phyloP scores from a whole-genome alignment of 2,888 invertebrate species.

The Drepanosiphum platanoidis region DNA sequence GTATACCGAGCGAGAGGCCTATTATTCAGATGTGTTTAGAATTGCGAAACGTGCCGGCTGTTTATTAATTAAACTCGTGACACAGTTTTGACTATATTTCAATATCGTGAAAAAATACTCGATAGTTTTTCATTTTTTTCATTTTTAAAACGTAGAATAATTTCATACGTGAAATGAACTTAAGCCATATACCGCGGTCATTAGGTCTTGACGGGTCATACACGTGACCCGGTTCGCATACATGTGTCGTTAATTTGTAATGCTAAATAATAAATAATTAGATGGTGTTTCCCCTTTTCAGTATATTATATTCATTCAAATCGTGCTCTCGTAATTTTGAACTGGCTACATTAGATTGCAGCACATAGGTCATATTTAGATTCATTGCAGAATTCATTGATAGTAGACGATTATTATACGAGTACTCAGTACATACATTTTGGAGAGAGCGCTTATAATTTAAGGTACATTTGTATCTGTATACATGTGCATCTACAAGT shows the following conservation, averaged over 20 bases:
- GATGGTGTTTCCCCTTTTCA: constrained; percentile 30
- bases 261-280: constrained; percentile 47
- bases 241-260: constrained; percentile 47
- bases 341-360: constrained; percentile 17
- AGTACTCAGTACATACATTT: neutral
- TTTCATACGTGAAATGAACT: constrained; percentile 32
- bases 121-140: constrained; percentile 18
- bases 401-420: too few relatives aligned
- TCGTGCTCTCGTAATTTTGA: constrained; percentile 35
- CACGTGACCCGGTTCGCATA: constrained; percentile 30
- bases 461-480: too few relatives aligned
- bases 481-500: too few relatives aligned
- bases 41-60: constrained; percentile 31
- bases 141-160: constrained; percentile 14
- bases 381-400: neutral
- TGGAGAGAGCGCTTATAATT: neutral
- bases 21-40: constrained; percentile 50
- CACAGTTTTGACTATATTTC: constrained; percentile 22
- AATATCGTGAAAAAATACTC: constrained; percentile 25
- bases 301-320: constrained; percentile 35
- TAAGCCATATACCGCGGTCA: neutral
- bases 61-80: constrained; percentile 61
- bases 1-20: constrained; percentile 15
- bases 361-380: neutral
- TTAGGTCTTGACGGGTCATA: constrained; percentile 36